These are phyloP conservation scores for Turritopsis dohrnii DNA, from an alignment of 30 jellyfish, hydroid and myxozoan genomes.

Conservation along the genomic window DNA sequence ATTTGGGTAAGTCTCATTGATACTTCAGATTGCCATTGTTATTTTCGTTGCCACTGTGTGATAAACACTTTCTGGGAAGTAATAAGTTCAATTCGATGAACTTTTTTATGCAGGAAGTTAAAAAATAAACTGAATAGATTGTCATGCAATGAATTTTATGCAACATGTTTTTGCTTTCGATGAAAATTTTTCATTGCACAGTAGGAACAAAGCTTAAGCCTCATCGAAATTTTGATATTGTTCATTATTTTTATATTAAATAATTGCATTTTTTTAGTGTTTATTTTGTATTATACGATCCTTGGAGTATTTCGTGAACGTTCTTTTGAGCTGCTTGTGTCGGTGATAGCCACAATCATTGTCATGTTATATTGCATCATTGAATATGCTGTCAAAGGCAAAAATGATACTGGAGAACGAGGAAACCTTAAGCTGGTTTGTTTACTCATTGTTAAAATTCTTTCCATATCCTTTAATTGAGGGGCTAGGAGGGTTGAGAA, in stretches of 20 bases:
- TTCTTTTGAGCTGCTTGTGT: conserved; percentile 77
- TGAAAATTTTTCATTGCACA: too few species aligned
- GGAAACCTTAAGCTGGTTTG: conserved; percentile 23
- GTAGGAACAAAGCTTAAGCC: too few species aligned
- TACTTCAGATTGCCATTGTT: too few species aligned
- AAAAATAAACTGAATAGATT: too few species aligned
- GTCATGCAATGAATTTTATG: too few species aligned
- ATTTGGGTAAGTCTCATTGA: conserved; percentile 49
- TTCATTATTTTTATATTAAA: not conserved
- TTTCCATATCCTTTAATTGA: not conserved
- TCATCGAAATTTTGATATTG: not conserved
- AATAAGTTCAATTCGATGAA: too few species aligned
- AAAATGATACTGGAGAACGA: conserved; percentile 1
- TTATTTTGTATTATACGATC: conserved; percentile 47
- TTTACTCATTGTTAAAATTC: not conserved
- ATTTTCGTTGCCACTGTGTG: too few species aligned
- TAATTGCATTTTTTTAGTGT: conserved; percentile 5
- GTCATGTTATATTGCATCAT: conserved; percentile 69
- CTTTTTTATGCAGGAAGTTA: too few species aligned
- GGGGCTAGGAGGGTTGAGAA: not conserved
- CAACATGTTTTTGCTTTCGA: not conserved
- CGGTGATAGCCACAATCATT: conserved; percentile 55
- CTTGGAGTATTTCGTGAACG: conserved; percentile 82
- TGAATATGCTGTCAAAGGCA: conserved; percentile 43
- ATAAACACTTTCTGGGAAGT: too few species aligned